These are phyloP conservation scores for Ostrea edulis DNA, from an alignment of 1,140 invertebrate species.

Conservation along the genomic window DNA sequence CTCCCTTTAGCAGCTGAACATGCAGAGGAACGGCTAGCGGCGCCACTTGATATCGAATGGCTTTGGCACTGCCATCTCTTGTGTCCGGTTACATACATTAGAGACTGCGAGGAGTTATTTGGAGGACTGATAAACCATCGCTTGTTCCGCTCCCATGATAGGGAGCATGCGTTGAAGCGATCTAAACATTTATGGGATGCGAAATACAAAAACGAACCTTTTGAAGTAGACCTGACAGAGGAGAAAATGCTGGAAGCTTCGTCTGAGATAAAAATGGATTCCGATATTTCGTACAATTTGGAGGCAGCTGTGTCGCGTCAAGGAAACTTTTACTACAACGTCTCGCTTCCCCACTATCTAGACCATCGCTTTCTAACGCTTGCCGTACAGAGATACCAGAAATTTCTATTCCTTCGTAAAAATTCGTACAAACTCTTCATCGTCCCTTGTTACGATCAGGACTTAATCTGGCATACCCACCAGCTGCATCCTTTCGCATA, in stretches of 20 bases:
- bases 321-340: slow-evolving; percentile 78
- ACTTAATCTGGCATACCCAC: slow-evolving; percentile 81
- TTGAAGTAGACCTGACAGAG: slow-evolving; percentile 58
- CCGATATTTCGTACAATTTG: slow-evolving; percentile 76
- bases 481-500: slow-evolving; percentile 80
- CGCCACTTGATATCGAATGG: slow-evolving; percentile 81
- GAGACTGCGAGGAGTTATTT: slow-evolving; percentile 77
- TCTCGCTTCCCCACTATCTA: slow-evolving; percentile 80
- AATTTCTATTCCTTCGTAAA: slow-evolving; percentile 79
- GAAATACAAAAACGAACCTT: slow-evolving; percentile 69
- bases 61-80: slow-evolving; percentile 81
- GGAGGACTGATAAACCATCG: slow-evolving; percentile 78
- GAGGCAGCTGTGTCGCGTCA: slow-evolving; percentile 78
- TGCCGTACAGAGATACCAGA: slow-evolving; percentile 79
- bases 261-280: slow-evolving; percentile 41
- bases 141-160: slow-evolving; percentile 69
- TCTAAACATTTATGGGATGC: slow-evolving; percentile 67
- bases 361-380: slow-evolving; percentile 78
- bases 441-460: slow-evolving; percentile 81
- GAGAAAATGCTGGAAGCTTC: background rate
- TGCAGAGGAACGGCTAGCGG: slow-evolving; percentile 66
- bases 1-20: slow-evolving; percentile 78
- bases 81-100: slow-evolving; percentile 77
- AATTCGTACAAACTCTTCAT: slow-evolving; percentile 78
- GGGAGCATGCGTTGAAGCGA: slow-evolving; percentile 57